Base-by-base conservation (phyloP, 2,797 vertebrate genomes). In the Mallotus villosus region DNA sequence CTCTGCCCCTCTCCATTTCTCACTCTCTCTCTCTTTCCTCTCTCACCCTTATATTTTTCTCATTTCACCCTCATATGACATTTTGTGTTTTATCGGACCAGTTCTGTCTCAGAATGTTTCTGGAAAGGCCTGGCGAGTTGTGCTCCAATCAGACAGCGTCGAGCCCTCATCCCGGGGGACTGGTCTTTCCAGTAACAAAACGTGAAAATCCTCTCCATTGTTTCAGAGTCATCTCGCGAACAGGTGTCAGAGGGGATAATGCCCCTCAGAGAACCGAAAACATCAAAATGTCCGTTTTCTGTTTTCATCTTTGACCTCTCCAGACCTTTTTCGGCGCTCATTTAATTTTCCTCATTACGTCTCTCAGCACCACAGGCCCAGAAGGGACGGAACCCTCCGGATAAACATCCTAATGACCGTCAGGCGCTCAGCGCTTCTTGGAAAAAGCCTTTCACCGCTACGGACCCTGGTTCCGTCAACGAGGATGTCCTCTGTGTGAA, bases 401-500 rank as follows among this genome's bases (percentile, higher is more conserved):
- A 57, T 76, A 82, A 85, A 85, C 78, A 78, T 75, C 75, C 16
- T 67, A 24, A 57, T 58, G 37, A 63, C 67, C 66, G 24, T 68
- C 73, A 75, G 75, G 77, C 67, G 71, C 70, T 81, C 49, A 19
- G 71, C 49, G 58, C 66, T 72, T 82, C 71, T 79, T 78, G 83
- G 82, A 81, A 81, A 72, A 63, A 32, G 74, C 1, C 37, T 70
- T 60, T 60, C 32, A 9, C n/a, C 65, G 0, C 34, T 74, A 69
- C 66, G 64, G 68, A 64, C 66, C n/a, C 32, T 75, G 82, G 41
- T 37, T 86, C 79, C 76, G 46, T 87, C 79, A 80, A 73, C 70
- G 41, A 19, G 65, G 63, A 61, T 59, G 63, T 57, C 49, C 21
- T 57, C 16, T 63, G 60, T 34, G 49, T 53, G 51, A 17, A 22